Conservation (phyloP, 1,140 invertebrate genomes). For the Brachystomella parvula region DNA sequence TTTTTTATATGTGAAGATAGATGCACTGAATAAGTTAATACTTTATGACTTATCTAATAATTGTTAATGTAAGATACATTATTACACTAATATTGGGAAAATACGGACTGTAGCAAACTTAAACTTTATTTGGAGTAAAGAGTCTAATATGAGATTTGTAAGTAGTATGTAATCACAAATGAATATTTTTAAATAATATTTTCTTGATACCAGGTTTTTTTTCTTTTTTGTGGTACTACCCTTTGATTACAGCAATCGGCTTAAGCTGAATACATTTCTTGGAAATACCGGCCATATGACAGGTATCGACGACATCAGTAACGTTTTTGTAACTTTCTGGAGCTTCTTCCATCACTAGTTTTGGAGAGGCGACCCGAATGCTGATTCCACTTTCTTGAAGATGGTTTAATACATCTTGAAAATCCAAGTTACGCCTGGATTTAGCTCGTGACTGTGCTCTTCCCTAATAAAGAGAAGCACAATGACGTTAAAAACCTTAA, state of each 20-base stretch:
- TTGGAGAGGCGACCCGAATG: slow-evolving; percentile 96
- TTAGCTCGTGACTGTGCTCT: slow-evolving; percentile 93
- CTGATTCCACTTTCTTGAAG: slow-evolving; percentile 87
- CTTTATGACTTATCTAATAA: too few relatives aligned
- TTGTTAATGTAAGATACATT: too few relatives aligned
- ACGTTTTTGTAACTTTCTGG: slow-evolving; percentile 99
- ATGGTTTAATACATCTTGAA: slow-evolving; percentile 78
- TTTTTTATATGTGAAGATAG: too few relatives aligned
- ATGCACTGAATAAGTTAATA: too few relatives aligned
- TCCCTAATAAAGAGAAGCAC: slow-evolving; percentile 56
- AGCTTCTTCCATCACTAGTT: slow-evolving; percentile 99
- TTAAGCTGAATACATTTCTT: slow-evolving; percentile 95
- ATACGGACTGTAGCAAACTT: too few relatives aligned
- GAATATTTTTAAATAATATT: neutral
- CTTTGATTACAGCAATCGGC: slow-evolving; percentile 99
- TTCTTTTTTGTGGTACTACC: slow-evolving; percentile 50
- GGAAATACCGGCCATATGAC: slow-evolving; percentile 93
- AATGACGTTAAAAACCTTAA: neutral
- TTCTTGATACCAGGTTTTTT: neutral
- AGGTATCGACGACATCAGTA: slow-evolving; percentile 98
- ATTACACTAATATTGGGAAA: too few relatives aligned
- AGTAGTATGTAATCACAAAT: too few relatives aligned
- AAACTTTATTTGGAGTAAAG: too few relatives aligned
- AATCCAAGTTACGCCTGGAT: slow-evolving; percentile 90
- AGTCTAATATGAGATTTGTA: too few relatives aligned